Percentiles rank a stretch among this genome's conserved stretches.
Conservation (phyloP, 1,140 invertebrate species). For the Drosophila pseudoananassae region DNA sequence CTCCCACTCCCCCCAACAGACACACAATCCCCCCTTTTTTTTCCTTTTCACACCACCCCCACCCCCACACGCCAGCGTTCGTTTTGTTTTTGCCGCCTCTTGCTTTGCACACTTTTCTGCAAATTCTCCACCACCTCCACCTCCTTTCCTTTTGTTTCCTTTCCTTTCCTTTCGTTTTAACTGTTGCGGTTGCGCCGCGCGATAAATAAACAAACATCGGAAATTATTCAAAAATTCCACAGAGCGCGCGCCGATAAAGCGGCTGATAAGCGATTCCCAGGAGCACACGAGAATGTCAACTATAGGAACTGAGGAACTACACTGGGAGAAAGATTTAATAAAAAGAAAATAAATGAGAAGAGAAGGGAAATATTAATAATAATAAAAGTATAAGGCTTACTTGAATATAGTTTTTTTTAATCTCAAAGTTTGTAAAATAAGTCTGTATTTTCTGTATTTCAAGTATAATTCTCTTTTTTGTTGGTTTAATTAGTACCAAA, state of each 20-base stretch:
- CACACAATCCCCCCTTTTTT: background rate
- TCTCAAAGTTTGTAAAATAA: too few relatives aligned
- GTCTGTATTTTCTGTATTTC: too few relatives aligned
- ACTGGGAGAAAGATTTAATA: background rate
- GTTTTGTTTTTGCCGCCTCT: slow-evolving; percentile 72
- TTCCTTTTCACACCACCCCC: too few relatives aligned
- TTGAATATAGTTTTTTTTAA: too few relatives aligned
- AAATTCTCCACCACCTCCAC: background rate
- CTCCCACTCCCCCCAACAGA: slow-evolving; percentile 5
- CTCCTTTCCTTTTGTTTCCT: background rate
- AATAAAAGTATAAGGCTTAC: too few relatives aligned
- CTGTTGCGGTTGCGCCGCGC: slow-evolving; percentile 43
- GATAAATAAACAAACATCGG: slow-evolving; percentile 70
- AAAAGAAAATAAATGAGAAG: background rate
- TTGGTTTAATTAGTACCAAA: too few relatives aligned
- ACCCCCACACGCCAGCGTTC: slow-evolving; percentile 20
- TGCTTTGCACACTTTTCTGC: slow-evolving; percentile 51
- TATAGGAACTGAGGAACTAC: background rate
- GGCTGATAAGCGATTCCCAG: slow-evolving; percentile 57
- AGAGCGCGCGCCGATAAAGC: slow-evolving; percentile 51
- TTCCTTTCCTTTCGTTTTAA: slow-evolving; percentile 18
- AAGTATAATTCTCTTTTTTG: too few relatives aligned
- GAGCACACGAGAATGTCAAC: background rate
- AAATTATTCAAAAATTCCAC: slow-evolving; percentile 77
- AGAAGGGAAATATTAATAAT: too few relatives aligned